phyloP scores from a whole-genome alignment of 1,140 invertebrate species.

The Chrysoperla carnea region DNA sequence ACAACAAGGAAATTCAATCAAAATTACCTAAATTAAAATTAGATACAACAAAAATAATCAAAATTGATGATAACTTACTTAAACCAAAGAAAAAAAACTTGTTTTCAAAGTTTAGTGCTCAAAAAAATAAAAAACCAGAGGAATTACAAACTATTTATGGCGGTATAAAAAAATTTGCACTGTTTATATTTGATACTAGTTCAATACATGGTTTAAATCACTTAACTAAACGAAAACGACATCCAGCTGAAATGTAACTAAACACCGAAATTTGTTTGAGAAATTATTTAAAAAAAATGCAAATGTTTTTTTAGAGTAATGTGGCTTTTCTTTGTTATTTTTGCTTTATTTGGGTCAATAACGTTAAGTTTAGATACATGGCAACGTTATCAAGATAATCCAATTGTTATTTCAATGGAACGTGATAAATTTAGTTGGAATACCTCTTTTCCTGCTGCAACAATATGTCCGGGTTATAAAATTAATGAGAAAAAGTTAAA shows the following conservation, averaged over 20 bases:
- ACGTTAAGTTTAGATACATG: constrained; percentile 37
- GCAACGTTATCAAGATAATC: constrained; percentile 44
- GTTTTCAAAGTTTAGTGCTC: no score
- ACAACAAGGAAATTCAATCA: no score
- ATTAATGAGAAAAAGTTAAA: constrained; percentile 5
- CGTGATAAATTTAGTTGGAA: constrained; percentile 51
- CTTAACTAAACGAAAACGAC: constrained; percentile 7
- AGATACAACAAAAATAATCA: no score
- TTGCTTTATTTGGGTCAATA: constrained; percentile 23
- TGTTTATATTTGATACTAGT: neutral
- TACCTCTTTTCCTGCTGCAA: constrained; percentile 43
- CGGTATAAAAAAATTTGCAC: no score
- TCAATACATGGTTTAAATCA: constrained; percentile 10
- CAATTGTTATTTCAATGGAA: constrained; percentile 54
- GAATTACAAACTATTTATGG: no score
- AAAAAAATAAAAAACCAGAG: no score
- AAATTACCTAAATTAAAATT: no score
- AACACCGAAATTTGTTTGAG: no score
- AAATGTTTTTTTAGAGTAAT: neutral
- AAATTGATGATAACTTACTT: no score
- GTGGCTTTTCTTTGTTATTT: constrained; percentile 25
- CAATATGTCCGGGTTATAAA: constrained; percentile 23
- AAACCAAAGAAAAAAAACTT: no score
- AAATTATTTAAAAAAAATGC: no score
- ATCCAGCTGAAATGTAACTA: constrained; percentile 9